A percentile compares a stretch with the other conserved stretches of the same genome.
These are phyloP conservation scores for Spatulosminthurus flaviceps DNA, from an alignment of 2,888 invertebrate genomes.

Conservation along the genomic window DNA sequence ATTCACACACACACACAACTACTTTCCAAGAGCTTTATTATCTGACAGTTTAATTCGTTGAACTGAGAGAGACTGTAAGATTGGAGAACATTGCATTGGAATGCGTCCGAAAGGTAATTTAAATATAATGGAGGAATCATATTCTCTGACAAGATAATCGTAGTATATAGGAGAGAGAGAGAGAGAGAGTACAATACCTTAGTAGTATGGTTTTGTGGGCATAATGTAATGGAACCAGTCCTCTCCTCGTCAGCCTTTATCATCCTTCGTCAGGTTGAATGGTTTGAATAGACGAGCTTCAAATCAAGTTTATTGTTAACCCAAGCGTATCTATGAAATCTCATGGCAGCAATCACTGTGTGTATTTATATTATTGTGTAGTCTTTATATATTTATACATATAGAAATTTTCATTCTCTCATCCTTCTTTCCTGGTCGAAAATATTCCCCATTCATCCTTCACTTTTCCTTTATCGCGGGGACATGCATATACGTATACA, in stretches of 20 bases:
- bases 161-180: not conserved
- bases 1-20: too few relatives aligned
- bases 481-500: too few relatives aligned
- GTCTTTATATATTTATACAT: not conserved
- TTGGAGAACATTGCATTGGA: not conserved
- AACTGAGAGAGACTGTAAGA: not conserved
- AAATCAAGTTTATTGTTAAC: not conserved
- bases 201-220: too few relatives aligned
- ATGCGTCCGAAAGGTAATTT: not conserved
- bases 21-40: not conserved
- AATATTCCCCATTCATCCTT: too few relatives aligned
- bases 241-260: not conserved
- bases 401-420: not conserved
- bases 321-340: slow-evolving; percentile 7
- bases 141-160: slow-evolving; percentile 26
- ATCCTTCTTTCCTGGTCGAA: too few relatives aligned
- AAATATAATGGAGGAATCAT: slow-evolving; percentile 10
- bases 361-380: not conserved
- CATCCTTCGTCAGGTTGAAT: not conserved
- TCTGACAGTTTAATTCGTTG: not conserved
- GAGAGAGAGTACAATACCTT: not conserved
- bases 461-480: too few relatives aligned
- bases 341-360: not conserved
- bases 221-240: too few relatives aligned
- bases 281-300: not conserved